phyloP scores from a whole-genome alignment of 2,113 vertebrate species.

The Ciconia maguari region DNA sequence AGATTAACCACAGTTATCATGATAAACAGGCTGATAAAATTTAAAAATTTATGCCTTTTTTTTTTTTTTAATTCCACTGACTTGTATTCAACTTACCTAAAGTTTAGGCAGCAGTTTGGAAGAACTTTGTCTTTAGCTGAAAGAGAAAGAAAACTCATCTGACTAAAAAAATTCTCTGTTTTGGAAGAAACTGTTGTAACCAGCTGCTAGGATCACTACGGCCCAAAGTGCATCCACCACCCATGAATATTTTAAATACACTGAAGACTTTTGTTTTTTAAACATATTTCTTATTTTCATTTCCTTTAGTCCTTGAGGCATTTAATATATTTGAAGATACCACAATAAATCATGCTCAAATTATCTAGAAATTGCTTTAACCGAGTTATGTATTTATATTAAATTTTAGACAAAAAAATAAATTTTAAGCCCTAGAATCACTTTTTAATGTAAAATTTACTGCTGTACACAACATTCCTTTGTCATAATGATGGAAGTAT shows the following conservation, averaged over 20 bases:
- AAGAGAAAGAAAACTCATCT: background rate
- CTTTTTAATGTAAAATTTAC: background rate
- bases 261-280: background rate
- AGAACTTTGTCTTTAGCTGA: background rate
- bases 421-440: background rate
- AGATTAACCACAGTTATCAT: background rate
- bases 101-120: background rate
- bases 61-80: background rate
- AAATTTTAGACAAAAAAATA: background rate
- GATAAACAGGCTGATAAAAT: background rate
- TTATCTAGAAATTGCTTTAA: background rate
- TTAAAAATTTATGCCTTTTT: background rate
- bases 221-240: background rate
- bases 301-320: conserved; percentile 7
- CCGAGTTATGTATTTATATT: background rate
- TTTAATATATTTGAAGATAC: background rate
- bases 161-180: background rate
- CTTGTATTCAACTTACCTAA: background rate
- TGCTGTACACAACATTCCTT: background rate
- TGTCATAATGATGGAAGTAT: background rate
- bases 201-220: conserved; percentile 11
- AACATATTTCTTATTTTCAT: background rate
- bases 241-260: background rate
- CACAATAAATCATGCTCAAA: background rate
- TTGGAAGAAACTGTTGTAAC: background rate